phyloP scores from a whole-genome alignment of 2,113 vertebrate species.

The Rhabdomys dilectus region DNA sequence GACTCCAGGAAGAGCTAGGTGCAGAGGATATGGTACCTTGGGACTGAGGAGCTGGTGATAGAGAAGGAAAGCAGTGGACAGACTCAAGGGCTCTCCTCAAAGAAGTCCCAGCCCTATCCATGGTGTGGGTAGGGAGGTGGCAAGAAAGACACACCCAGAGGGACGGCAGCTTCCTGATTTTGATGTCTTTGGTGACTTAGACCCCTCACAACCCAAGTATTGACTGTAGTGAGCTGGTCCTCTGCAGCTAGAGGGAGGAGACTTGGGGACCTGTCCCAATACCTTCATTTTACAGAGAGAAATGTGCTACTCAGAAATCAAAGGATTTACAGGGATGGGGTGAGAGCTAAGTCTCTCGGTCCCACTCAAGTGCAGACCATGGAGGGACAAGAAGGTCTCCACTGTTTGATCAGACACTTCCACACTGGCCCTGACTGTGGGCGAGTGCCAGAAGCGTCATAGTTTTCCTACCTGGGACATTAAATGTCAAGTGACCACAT shows the following conservation, averaged over 20 bases:
- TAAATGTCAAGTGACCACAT: no score
- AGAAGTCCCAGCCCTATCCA: background rate
- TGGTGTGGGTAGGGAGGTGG: accelerated
- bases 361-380: accelerated
- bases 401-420: accelerated
- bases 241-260: background rate
- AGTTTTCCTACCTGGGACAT: background rate
- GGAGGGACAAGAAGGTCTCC: background rate
- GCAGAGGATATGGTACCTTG: background rate
- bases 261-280: accelerated
- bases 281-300: background rate
- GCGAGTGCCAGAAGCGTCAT: background rate
- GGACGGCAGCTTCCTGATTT: background rate
- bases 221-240: background rate
- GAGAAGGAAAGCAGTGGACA: background rate
- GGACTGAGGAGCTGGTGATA: background rate
- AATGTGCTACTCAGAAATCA: background rate
- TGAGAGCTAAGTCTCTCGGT: background rate
- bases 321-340: background rate
- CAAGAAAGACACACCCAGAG: background rate
- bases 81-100: background rate
- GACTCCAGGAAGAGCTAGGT: background rate
- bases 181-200: background rate
- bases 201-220: no score
- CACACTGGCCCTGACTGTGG: background rate